Evolutionary conservation across 2,797 vertebrate species (phyloP).

Genomic region (Oreochromis grahami): DNA sequence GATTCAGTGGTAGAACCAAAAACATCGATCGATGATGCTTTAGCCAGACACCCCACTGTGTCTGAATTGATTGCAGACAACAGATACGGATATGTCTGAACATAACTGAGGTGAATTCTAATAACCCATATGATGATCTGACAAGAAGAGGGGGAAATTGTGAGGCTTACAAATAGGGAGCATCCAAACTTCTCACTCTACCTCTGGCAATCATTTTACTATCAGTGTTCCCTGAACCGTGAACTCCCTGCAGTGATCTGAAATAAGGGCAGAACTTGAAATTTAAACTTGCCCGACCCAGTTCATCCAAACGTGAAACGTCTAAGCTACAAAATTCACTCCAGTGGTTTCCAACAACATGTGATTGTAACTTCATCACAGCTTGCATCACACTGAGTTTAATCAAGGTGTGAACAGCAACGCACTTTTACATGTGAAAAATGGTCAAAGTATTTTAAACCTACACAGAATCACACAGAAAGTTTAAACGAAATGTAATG

Average conservation of each 20-base stretch:
- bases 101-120: not conserved
- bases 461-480: not conserved
- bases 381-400: not conserved
- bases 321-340: not conserved
- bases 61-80: not conserved
- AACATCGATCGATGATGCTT: not conserved
- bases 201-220: not conserved
- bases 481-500: not conserved
- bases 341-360: not conserved
- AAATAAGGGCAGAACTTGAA: not conserved
- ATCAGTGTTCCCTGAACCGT: not conserved
- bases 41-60: not conserved
- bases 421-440: not conserved
- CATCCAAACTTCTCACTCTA: not conserved
- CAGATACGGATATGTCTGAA: not conserved
- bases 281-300: not conserved
- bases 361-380: not conserved
- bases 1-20: not conserved
- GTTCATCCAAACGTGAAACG: not conserved
- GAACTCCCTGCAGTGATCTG: not conserved
- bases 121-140: fast-evolving
- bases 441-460: not conserved
- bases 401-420: not conserved
- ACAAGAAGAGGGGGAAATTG: fast-evolving
- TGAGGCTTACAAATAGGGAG: not conserved